Evolutionary conservation across 2,113 vertebrate species (phyloP).

Genomic region (Engystomops pustulosus): DNA sequence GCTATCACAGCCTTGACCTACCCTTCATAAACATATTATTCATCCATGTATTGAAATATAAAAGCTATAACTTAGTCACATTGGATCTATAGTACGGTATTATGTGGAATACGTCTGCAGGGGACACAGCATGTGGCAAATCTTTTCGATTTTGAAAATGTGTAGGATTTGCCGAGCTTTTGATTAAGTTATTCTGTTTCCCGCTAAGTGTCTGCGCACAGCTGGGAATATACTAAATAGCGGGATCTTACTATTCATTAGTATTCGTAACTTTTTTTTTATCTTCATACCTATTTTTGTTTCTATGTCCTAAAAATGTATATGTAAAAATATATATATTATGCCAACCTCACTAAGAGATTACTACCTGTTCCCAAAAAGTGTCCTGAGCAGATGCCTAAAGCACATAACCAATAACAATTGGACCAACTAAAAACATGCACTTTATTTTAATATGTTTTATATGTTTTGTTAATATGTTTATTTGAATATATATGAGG

Average conservation of each 20-base stretch:
- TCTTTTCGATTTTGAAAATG: constrained; percentile 29
- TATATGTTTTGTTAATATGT: too few species aligned
- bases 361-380: too few species aligned
- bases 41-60: not conserved
- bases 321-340: too few species aligned
- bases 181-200: constrained; percentile 38
- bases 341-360: too few species aligned
- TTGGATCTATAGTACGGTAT: constrained; percentile 30
- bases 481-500: too few species aligned
- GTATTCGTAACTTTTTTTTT: constrained; percentile 11
- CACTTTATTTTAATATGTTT: too few species aligned
- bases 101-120: not conserved
- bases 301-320: constrained; percentile 1
- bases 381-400: too few species aligned
- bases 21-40: not conserved
- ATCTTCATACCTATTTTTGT: not conserved
- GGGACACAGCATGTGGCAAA: constrained; percentile 26
- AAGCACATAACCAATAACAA: too few species aligned
- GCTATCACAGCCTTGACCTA: not conserved
- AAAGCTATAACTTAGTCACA: constrained; percentile 32
- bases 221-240: constrained; percentile 3
- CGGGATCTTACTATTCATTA: constrained; percentile 6
- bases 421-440: too few species aligned
- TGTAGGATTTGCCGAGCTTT: constrained; percentile 35
- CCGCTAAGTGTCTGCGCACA: not conserved